Base-by-base conservation (phyloP, 2,113 vertebrate genomes). In the Mesitornis unicolor region DNA sequence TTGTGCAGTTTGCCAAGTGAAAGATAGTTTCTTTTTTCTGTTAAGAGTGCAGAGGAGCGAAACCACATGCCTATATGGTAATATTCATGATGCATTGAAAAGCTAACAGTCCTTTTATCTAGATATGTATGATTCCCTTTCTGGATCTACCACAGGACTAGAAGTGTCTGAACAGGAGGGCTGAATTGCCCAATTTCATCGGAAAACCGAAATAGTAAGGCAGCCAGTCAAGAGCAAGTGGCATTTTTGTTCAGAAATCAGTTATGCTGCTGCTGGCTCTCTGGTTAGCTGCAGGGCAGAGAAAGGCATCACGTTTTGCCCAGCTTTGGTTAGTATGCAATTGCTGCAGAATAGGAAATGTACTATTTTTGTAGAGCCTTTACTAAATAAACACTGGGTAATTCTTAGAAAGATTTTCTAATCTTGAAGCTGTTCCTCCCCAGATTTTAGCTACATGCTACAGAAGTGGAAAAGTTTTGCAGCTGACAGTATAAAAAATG, bases 321-420 rank as follows among this genome's bases (percentile, higher is more conserved):
- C 22, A 60, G 87, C 56, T 75, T 59, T 74, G 60, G 7, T 91
- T 81, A 59, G 64, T 43, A 50, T 1, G 19, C 35, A 33, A 43
- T 57, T 91, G 59, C 36, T 91, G 42, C 68, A 86, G 80, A 78
- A 45, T 22, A 90, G 54, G 9, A 84, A 57, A 84, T n/a, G 33
- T 21, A 47, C 84, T 89, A 16, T 51, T 91, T 94, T 87, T 69
- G 35, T 75, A 69, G 69, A 79, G 36, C 36, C 40, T 71, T 65
- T 61, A 25, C 17, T 73, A 95, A 82, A 71, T 60, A 89, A 87
- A 89, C 50, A 71, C 25, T 69, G 53, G 8, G 40, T 87, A 59
- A 91, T 87, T 87, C 84, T 91, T 89, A 65, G 70, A 91, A 90
- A 51, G 13, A 65, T 85, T 84, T 95, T 79, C 68, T 73, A 47